Base-by-base conservation (phyloP, 2,797 vertebrate genomes). In the Babyrousa celebensis region DNA sequence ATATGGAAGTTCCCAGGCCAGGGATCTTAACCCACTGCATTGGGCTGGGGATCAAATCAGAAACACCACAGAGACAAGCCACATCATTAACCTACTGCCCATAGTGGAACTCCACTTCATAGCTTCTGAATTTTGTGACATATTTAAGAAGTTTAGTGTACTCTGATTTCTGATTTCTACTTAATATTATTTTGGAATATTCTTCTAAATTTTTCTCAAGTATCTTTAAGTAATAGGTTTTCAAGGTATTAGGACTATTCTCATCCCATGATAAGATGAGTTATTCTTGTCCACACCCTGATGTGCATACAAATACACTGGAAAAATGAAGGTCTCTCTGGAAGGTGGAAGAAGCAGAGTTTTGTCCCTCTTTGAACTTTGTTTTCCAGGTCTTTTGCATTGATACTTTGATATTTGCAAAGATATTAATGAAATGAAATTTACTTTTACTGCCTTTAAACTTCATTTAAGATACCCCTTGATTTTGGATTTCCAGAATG, bases 191-290 rank as follows among this genome's bases (percentile, higher is more conserved):
- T 48, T 48, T 48, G 43, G 48, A 95, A 32, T 86, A 90, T 88
- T 77, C 29, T 74, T 68, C 48, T 52, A 94, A 79, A 15, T 91
- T 96, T 97, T 92, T 65, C 68, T 92, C 9, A 52, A 48, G 68
- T 85, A 40, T 91, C 72, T 95, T 94, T 85, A 95, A 83, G 77
- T 70, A 77, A 68, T 78, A 89, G 14, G 6, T 29, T 96, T 96
- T 94, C 58, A 63, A 85, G 92, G 32, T 79, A 67, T 48, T 72
- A 15, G 85, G 32, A 56, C 74, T 91, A n/a, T 74, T 65, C 32
- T 79, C 80, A 29, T 85, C 85, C 82, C 6, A 15, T 12, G 40
- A 70, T 17, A 80, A 92, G 27, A 71, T 74, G 15, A 84, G 52
- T 16, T 63, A 25, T 85, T 72, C 74, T 88, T 68, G 17, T 89